These are phyloP conservation scores for Casuarius casuarius DNA, from an alignment of 2,113 vertebrate species.

Conservation along the genomic window DNA sequence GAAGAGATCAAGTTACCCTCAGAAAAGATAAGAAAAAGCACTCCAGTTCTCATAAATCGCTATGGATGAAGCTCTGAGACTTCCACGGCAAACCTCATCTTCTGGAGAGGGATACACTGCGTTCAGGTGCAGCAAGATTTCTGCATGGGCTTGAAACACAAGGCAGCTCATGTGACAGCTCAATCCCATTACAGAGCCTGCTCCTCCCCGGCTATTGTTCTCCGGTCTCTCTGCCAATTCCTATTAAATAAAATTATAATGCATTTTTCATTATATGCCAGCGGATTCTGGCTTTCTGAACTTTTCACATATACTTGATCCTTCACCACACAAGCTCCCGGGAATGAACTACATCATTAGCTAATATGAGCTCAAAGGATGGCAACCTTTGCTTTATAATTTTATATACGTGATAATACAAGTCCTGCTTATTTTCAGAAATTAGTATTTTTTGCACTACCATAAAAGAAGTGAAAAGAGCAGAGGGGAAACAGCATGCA, in stretches of 20 bases:
- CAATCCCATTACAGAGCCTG: background rate
- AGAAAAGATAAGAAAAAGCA: background rate
- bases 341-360: background rate
- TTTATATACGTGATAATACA: background rate
- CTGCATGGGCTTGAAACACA: background rate
- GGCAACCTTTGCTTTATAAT: background rate
- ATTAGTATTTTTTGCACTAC: background rate
- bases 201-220: background rate
- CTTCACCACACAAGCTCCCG: conserved; percentile 17
- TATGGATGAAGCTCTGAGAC: background rate
- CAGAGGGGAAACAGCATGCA: background rate
- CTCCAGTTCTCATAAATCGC: background rate
- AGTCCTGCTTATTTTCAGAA: background rate
- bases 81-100: background rate
- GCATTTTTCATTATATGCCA: background rate
- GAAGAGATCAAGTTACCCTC: background rate
- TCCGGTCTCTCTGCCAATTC: background rate
- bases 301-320: background rate
- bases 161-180: background rate
- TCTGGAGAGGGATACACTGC: background rate
- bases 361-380: background rate
- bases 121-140: background rate
- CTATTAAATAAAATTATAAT: conserved; percentile 29
- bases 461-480: background rate
- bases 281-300: conserved; percentile 19